Evolutionary conservation across 2,113 vertebrate species (phyloP).

Genomic region (Oryctolagus cuniculus): DNA sequence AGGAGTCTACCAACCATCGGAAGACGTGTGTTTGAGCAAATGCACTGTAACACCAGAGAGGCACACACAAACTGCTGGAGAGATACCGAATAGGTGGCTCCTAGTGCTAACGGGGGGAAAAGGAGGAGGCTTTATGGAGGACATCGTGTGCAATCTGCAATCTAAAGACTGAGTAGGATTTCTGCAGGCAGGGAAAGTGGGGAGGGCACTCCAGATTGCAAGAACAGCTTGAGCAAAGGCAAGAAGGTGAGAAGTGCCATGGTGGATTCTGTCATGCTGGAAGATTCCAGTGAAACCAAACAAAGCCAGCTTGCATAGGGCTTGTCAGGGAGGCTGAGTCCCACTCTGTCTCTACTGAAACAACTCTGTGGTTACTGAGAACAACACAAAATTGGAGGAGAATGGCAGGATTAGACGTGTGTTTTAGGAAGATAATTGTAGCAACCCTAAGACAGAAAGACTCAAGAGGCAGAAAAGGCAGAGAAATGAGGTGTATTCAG

Average conservation of each 20-base stretch:
- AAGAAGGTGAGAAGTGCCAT: constrained; percentile 56
- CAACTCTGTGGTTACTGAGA: background rate
- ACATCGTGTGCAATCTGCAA: background rate
- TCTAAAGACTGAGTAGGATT: background rate
- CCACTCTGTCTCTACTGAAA: background rate
- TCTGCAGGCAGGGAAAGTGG: constrained; percentile 6
- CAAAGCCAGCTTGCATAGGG: constrained; percentile 42
- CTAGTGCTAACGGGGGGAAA: background rate
- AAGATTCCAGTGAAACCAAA: constrained; percentile 52
- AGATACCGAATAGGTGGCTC: constrained; percentile 22
- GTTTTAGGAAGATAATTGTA: constrained; percentile 42
- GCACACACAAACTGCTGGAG: background rate
- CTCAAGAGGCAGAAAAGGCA: background rate
- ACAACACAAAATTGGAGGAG: background rate
- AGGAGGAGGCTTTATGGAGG: background rate
- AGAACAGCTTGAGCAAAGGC: constrained; percentile 72
- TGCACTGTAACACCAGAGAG: background rate
- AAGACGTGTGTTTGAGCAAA: constrained; percentile 18
- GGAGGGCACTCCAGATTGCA: constrained; percentile 56
- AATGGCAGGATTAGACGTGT: background rate
- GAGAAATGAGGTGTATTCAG: background rate
- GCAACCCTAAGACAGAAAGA: background rate
- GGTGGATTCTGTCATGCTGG: constrained; percentile 47
- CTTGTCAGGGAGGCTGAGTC: background rate
- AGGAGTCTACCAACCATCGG: background rate